Evolutionary conservation across 2,113 vertebrate species (phyloP).

Genomic region (Gyps fulvus): DNA sequence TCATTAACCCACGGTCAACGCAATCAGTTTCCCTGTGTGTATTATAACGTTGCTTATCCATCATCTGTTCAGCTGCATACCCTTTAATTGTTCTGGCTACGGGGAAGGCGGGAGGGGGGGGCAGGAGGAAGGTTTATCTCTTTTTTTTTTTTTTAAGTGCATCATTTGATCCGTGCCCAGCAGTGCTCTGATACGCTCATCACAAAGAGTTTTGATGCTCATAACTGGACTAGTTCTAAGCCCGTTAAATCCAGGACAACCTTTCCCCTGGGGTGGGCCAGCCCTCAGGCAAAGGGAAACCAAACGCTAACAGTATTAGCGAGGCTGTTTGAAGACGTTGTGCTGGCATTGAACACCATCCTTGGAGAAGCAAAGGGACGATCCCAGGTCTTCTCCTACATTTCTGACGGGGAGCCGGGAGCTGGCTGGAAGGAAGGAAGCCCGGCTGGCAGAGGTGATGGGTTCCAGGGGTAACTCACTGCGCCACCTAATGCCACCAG

Average conservation of each 20-base stretch:
- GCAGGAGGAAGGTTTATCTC: neutral
- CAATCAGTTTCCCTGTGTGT: conserved; percentile 62
- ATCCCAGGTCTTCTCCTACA: neutral
- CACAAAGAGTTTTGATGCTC: neutral
- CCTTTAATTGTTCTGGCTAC: conserved; percentile 19
- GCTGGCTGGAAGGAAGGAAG: conserved; percentile 13
- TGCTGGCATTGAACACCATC: neutral
- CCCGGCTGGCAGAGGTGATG: conserved; percentile 45
- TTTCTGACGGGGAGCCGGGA: neutral
- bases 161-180: neutral
- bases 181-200: neutral
- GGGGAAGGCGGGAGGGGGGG: neutral
- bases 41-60: conserved; percentile 61
- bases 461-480: conserved; percentile 45
- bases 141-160: neutral
- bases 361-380: neutral
- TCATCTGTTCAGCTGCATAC: conserved; percentile 41
- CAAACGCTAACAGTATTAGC: neutral
- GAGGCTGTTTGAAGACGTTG: neutral
- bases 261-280: neutral
- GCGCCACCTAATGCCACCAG: conserved; percentile 64
- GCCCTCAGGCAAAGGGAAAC: neutral
- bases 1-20: conserved; percentile 63
- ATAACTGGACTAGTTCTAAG: neutral
- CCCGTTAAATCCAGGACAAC: neutral